phyloP scores from a whole-genome alignment of 2,113 vertebrate genomes.

The Cariama cristata region DNA sequence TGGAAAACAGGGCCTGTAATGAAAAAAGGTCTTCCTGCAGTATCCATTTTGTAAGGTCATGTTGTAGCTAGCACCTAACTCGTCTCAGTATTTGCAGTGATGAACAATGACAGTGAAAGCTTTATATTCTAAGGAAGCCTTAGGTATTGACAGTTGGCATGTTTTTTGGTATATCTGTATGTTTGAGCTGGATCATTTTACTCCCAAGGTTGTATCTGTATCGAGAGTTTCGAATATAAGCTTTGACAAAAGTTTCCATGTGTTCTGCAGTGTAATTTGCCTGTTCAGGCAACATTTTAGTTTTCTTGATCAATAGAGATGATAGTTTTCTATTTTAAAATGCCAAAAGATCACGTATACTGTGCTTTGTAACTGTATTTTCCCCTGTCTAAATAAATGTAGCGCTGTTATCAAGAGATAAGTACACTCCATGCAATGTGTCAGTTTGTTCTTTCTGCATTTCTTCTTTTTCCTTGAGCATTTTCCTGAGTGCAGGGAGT shows the following conservation, averaged over 20 bases:
- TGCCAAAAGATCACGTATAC: not conserved
- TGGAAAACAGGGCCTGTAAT: not conserved
- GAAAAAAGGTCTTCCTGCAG: not conserved
- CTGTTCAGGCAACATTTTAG: not conserved
- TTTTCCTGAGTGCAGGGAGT: not conserved
- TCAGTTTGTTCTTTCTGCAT: not conserved
- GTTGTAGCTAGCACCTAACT: not conserved
- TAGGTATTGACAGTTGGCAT: not conserved
- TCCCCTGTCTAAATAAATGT: not conserved
- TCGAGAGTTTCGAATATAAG: not conserved
- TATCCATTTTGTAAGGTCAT: not conserved
- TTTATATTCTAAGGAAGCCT: not conserved
- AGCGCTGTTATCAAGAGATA: not conserved
- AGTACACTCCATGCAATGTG: not conserved
- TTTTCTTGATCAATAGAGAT: not conserved
- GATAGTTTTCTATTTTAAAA: not conserved
- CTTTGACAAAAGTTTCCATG: not conserved
- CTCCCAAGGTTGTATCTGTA: not conserved
- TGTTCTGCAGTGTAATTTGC: not conserved
- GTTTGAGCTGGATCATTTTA: not conserved
- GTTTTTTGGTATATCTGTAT: not conserved
- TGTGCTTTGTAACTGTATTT: not conserved
- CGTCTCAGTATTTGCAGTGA: not conserved
- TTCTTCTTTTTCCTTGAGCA: not conserved
- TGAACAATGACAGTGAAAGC: not conserved